phyloP scores from a whole-genome alignment of 1,140 invertebrate genomes.

The Cyclargus thomasi region DNA sequence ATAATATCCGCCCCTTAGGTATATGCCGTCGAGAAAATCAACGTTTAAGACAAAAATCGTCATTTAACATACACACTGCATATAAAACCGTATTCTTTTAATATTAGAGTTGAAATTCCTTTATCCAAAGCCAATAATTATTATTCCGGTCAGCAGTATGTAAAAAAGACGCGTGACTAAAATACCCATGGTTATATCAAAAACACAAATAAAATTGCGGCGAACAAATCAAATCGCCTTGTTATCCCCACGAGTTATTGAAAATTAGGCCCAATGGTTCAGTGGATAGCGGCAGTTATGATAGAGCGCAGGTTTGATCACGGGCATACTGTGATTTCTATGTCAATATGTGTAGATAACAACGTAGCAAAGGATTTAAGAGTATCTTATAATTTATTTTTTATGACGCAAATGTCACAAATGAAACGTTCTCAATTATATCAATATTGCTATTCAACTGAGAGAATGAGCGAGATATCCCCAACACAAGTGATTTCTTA shows the following conservation, averaged over 20 bases:
- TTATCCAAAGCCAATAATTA: conserved; percentile 22
- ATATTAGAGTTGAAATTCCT: conserved; percentile 4
- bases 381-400: too few species aligned
- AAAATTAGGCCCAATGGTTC: not conserved
- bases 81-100: not conserved
- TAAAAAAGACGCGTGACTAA: conserved; percentile 25
- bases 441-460: too few species aligned
- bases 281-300: not conserved
- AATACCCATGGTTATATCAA: conserved; percentile 19
- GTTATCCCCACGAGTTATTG: conserved; percentile 7
- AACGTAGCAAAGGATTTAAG: too few species aligned
- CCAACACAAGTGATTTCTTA: too few species aligned
- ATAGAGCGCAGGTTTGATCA: not conserved
- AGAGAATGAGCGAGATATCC: too few species aligned
- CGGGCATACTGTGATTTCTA: not conserved
- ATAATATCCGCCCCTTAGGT: not conserved
- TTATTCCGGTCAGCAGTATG: conserved; percentile 32
- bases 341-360: not conserved
- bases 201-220: conserved; percentile 16
- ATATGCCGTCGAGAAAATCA: not conserved
- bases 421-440: too few species aligned
- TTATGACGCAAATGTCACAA: too few species aligned
- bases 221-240: conserved; percentile 8
- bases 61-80: not conserved
- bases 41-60: not conserved